phyloP scores from a whole-genome alignment of 2,113 vertebrate genomes.

The Heliornis fulica region DNA sequence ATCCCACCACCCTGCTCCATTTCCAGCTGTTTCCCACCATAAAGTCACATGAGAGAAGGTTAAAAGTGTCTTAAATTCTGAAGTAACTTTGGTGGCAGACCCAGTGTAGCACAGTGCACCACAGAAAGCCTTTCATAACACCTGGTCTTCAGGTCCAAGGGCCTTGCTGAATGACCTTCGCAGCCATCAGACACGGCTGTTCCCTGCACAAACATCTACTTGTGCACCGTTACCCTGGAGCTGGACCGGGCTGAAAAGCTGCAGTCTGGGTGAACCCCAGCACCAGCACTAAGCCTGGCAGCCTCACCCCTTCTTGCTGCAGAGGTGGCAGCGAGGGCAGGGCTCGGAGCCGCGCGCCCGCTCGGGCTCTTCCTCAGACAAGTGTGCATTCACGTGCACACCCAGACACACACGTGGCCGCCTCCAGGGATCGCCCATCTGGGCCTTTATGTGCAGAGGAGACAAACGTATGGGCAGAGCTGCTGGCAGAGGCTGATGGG shows the following conservation, averaged over 20 bases:
- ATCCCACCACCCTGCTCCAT: fast-evolving
- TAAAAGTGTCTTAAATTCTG: neutral
- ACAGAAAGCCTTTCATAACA: neutral
- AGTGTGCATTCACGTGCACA: neutral
- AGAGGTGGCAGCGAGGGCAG: fast-evolving
- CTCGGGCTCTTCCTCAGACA: neutral
- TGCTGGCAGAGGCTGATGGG: neutral
- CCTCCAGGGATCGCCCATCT: neutral
- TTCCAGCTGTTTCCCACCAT: neutral
- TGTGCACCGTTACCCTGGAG: neutral
- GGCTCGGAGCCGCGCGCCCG: fast-evolving
- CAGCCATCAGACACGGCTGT: neutral
- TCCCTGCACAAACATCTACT: fast-evolving
- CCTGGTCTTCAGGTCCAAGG: neutral
- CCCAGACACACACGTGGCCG: neutral
- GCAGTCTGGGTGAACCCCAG: neutral
- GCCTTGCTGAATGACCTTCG: neutral
- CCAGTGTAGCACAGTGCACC: no score
- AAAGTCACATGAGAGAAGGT: no score
- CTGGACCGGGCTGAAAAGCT: neutral
- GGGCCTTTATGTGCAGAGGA: neutral
- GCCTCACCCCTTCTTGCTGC: neutral
- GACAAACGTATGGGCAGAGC: neutral
- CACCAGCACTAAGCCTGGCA: fast-evolving
- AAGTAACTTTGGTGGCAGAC: neutral